These are phyloP conservation scores for Myotis myotis DNA, from an alignment of 2,797 vertebrate species.

Conservation along the genomic window DNA sequence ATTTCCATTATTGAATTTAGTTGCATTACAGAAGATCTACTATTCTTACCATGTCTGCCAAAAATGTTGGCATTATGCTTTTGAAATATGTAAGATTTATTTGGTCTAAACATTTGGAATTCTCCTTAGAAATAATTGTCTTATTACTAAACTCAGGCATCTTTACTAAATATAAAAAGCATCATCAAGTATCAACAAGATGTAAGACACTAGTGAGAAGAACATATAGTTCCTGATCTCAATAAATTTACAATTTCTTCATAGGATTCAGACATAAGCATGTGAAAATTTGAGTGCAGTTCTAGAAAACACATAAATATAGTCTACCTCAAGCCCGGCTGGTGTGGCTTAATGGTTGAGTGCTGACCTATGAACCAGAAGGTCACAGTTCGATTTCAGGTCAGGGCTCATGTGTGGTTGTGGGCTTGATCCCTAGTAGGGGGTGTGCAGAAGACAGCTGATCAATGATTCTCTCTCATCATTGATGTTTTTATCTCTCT, in stretches of 20 bases:
- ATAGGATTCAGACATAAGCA: neutral
- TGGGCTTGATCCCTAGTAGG: no score
- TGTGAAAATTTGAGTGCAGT: neutral
- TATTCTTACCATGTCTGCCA: neutral
- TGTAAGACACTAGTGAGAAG: neutral
- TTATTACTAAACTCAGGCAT: neutral
- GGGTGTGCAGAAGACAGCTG: no score
- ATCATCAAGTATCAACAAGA: neutral
- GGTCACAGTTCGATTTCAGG: no score
- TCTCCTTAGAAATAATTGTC: neutral
- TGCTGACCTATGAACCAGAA: no score
- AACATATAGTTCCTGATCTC: neutral
- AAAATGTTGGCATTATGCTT: neutral
- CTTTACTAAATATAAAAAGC: neutral
- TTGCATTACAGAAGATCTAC: neutral
- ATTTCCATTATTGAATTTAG: neutral
- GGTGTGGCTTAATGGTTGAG: no score
- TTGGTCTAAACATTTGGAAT: neutral
- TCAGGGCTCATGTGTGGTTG: no score
- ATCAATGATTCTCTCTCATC: no score
- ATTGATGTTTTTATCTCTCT: no score
- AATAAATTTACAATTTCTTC: neutral
- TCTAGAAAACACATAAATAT: neutral
- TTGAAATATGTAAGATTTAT: neutral
- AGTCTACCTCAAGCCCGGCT: neutral